Evolutionary conservation across 1,140 invertebrate species (phyloP), one percentile per base, ranked within the genome.

Genomic region (Acromyrmex echinatior): DNA sequence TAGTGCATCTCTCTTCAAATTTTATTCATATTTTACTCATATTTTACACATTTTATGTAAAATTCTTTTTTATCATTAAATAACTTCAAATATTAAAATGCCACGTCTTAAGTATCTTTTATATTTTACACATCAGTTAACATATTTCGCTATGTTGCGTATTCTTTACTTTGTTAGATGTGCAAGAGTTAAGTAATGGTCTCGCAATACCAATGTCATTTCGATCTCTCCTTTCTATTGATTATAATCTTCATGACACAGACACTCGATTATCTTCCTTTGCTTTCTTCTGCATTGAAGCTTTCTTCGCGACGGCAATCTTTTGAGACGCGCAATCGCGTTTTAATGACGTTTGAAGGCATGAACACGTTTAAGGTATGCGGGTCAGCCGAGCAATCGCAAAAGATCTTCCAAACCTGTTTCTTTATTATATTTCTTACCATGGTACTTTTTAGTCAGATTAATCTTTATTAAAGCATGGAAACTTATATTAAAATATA

Each of bases 311-410:
- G 65, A 70, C n/a, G 53, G 63, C 63, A 78, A 81, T 81, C 56
- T 62, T 56, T 85, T 58, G 60, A 39, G 73, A 66, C 60, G 49
- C n/a, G 49, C 66, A 85, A 85, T 85, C 39, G 58, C 21, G 31
- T 31, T 21, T 80, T 86, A 81, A 81, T 81, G 78, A 60, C 21
- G 16, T 49, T 70, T 39, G 77, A 31, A 79, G 84, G 65, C 39
- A 79, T 25, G 76, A 86, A 81, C 68, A 73, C 68, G 78, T 73
- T 86, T 70, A 73, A 86, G 66, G 58, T 70, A 86, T 81, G 78
- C 78, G 66, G 86, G 65, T 86, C 86, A 73, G 35, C 14, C 53
- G 53, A 80, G 53, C 65, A 68, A 70, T 86, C 76, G 35, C 39
- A 63, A 80, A 16, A 62, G 14, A 60, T 18, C 16, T 62, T 81